phyloP scores from a whole-genome alignment of 2,888 invertebrate genomes.

The Chalcis sispes region DNA sequence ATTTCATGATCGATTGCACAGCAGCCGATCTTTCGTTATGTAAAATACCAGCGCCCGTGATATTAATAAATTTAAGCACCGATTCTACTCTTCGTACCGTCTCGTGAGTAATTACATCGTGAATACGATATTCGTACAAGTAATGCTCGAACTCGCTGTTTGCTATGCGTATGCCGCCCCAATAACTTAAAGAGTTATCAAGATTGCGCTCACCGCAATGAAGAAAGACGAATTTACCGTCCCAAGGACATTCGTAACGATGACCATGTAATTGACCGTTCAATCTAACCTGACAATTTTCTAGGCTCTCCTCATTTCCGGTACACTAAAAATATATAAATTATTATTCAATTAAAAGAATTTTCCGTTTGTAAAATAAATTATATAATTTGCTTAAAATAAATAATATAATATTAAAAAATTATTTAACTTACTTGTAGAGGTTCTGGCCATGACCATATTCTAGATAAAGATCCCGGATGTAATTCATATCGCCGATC shows the following conservation, averaged over 20 bases:
- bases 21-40: slow-evolving; percentile 97
- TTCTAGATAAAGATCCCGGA: slow-evolving; percentile 89
- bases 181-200: slow-evolving; percentile 84
- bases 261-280: slow-evolving; percentile 94
- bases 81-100: slow-evolving; percentile 85
- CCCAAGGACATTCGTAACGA: slow-evolving; percentile 91
- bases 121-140: slow-evolving; percentile 87
- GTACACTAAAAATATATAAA: slow-evolving; percentile 78
- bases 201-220: slow-evolving; percentile 89
- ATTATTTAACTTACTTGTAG: slow-evolving; percentile 77
- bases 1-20: slow-evolving; percentile 91
- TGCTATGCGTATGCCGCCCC: slow-evolving; percentile 97
- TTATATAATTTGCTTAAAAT: background rate
- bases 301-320: slow-evolving; percentile 85
- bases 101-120: slow-evolving; percentile 88
- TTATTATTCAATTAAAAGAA: background rate
- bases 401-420: background rate
- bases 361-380: too few relatives aligned
- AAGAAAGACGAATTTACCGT: slow-evolving; percentile 94
- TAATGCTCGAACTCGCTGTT: slow-evolving; percentile 93
- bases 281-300: slow-evolving; percentile 90
- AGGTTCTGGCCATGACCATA: slow-evolving; percentile 97
- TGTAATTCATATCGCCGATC: slow-evolving; percentile 92
- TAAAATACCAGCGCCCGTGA: slow-evolving; percentile 94
- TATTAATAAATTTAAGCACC: slow-evolving; percentile 86